These are phyloP conservation scores for Apamea monoglypha DNA, from an alignment of 2,888 invertebrate genomes.

Conservation along the genomic window DNA sequence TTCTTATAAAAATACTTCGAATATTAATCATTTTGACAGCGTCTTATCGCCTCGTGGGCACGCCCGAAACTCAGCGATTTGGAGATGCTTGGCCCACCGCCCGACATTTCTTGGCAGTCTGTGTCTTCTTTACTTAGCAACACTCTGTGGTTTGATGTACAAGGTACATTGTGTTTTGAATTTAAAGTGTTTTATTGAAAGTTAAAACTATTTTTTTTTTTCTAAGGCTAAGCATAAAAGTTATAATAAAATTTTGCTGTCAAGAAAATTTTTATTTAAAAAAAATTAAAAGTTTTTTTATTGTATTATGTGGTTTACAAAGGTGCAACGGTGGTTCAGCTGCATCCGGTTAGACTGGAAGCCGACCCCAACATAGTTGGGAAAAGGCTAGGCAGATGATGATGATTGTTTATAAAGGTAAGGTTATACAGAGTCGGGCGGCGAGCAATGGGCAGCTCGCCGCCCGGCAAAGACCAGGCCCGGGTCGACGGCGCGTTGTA, in stretches of 20 bases:
- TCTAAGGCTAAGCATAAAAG: not conserved
- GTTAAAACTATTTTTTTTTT: not conserved
- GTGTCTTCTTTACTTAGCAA: conserved; percentile 37
- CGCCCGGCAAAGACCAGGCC: too few relatives aligned
- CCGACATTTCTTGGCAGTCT: conserved; percentile 63
- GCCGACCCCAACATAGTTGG: too few relatives aligned
- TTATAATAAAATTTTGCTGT: not conserved
- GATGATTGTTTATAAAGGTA: too few relatives aligned
- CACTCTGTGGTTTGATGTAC: conserved; percentile 6
- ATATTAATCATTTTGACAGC: conserved; percentile 40
- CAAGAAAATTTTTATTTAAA: not conserved
- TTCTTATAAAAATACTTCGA: conserved; percentile 26
- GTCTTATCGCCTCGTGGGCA: conserved; percentile 34
- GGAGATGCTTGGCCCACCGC: conserved; percentile 56
- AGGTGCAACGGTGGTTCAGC: too few relatives aligned
- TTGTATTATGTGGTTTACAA: too few relatives aligned
- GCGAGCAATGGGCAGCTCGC: too few relatives aligned
- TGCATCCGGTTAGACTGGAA: too few relatives aligned
- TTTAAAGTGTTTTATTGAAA: conserved; percentile 16
- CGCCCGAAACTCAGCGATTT: conserved; percentile 38
- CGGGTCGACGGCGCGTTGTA: too few relatives aligned
- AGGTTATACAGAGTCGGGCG: too few relatives aligned
- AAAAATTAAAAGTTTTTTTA: too few relatives aligned
- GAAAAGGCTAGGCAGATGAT: too few relatives aligned
- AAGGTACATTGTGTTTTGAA: conserved; percentile 13